These are phyloP conservation scores for Rhynchomys soricoides DNA, from an alignment of 2,113 vertebrate species.

Conservation along the genomic window DNA sequence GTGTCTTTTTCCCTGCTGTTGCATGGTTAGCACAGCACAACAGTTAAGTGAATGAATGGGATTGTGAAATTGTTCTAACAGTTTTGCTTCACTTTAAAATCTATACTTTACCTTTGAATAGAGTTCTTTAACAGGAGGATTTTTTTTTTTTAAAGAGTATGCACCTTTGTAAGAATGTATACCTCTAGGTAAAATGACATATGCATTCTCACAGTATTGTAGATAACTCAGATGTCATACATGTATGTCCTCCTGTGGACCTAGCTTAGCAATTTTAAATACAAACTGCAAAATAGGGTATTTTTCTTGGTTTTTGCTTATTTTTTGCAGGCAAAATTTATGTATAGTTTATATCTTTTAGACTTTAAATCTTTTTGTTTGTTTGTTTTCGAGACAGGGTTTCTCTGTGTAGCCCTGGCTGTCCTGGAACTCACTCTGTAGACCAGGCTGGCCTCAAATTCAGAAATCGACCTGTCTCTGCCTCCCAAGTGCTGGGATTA, in stretches of 20 bases:
- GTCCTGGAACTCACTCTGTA: no score
- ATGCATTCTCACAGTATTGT: background rate
- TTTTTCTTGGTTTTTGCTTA: slow-evolving; percentile 2
- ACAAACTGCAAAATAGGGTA: background rate
- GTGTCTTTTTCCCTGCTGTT: background rate
- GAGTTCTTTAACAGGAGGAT: slow-evolving; percentile 39
- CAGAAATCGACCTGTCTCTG: no score
- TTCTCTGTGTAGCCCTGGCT: no score
- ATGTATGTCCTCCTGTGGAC: background rate
- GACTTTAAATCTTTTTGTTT: slow-evolving; percentile 45
- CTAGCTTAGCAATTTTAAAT: slow-evolving; percentile 12
- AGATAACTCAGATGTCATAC: background rate
- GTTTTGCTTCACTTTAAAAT: slow-evolving; percentile 39
- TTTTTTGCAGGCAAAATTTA: slow-evolving; percentile 41
- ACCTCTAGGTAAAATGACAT: background rate
- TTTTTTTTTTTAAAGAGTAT: slow-evolving; percentile 18
- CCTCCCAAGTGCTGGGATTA: no score
- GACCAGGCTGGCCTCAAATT: no score
- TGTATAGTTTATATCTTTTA: slow-evolving; percentile 37
- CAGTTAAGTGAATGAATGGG: background rate
- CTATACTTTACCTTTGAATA: slow-evolving; percentile 30
- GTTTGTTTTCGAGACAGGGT: no score
- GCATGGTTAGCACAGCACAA: background rate
- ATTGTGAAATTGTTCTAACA: background rate
- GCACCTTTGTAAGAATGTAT: background rate